These are phyloP conservation scores for Serripes groenlandicus DNA, from an alignment of 2,888 invertebrate genomes.

Conservation along the genomic window DNA sequence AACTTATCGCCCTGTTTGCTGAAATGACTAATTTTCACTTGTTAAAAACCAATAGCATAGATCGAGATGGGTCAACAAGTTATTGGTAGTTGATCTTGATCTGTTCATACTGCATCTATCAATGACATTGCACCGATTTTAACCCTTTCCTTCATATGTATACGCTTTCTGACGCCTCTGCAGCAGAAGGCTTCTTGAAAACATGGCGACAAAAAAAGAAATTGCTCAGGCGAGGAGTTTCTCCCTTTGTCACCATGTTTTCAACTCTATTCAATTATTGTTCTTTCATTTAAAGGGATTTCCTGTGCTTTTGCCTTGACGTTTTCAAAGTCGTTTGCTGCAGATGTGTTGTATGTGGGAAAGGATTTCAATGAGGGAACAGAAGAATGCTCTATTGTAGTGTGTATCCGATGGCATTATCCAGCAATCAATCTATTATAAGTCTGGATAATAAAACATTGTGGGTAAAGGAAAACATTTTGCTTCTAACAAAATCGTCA, in stretches of 20 bases:
- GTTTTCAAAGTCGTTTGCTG: too few species aligned
- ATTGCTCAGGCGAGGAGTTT: background rate
- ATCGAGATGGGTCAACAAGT: background rate
- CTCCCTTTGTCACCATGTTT: slow-evolving; percentile 2
- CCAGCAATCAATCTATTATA: too few species aligned
- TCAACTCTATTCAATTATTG: too few species aligned
- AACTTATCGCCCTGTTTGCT: too few species aligned
- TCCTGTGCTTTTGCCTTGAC: too few species aligned
- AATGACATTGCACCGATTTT: background rate
- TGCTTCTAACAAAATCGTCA: background rate
- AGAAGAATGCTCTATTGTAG: too few species aligned
- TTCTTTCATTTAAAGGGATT: too few species aligned
- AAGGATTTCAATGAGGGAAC: too few species aligned
- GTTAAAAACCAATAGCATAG: background rate
- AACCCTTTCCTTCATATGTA: too few species aligned
- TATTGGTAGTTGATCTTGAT: background rate
- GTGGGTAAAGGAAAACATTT: background rate
- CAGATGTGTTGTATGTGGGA: too few species aligned
- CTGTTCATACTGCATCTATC: background rate
- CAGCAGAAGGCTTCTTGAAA: background rate
- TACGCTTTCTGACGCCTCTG: background rate
- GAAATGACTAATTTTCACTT: too few species aligned
- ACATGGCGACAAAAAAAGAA: background rate
- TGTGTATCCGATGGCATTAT: too few species aligned
- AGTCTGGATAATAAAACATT: background rate